These are phyloP conservation scores for Musca vetustissima DNA, from an alignment of 1,140 invertebrate species.

Conservation along the genomic window DNA sequence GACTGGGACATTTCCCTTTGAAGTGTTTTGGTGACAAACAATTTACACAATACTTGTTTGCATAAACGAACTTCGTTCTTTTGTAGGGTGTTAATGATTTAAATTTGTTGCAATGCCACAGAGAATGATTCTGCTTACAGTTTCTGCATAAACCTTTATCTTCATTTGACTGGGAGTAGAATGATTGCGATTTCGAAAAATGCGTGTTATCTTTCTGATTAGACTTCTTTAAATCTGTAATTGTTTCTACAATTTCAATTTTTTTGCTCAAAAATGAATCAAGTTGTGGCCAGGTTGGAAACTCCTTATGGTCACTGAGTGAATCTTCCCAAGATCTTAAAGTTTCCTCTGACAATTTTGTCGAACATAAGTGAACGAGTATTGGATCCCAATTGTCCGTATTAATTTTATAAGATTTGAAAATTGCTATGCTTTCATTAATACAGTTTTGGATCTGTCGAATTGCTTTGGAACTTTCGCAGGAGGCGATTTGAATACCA, in stretches of 20 bases:
- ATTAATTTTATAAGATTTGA: not conserved
- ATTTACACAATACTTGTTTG: conserved; percentile 5
- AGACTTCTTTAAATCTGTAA: not conserved
- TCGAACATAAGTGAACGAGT: not conserved
- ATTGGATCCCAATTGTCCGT: not conserved
- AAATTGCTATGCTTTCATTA: not conserved
- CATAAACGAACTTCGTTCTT: not conserved
- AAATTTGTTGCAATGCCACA: not conserved
- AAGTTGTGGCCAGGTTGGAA: not conserved
- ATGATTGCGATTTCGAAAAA: not conserved
- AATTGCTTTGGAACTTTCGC: not conserved
- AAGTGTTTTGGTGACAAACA: not conserved
- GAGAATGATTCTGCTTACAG: not conserved
- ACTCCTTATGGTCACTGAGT: not conserved
- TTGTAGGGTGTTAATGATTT: not conserved
- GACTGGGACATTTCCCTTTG: conserved; percentile 2
- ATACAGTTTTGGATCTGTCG: not conserved
- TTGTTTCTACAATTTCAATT: not conserved
- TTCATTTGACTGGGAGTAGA: not conserved
- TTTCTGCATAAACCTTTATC: not conserved
- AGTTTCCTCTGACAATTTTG: not conserved
- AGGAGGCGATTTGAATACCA: not conserved
- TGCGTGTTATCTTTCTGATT: not conserved
- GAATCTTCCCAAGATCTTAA: not conserved
- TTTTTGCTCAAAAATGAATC: not conserved